Conservation (phyloP, 1,140 invertebrate species). For the Drosophila littoralis region DNA sequence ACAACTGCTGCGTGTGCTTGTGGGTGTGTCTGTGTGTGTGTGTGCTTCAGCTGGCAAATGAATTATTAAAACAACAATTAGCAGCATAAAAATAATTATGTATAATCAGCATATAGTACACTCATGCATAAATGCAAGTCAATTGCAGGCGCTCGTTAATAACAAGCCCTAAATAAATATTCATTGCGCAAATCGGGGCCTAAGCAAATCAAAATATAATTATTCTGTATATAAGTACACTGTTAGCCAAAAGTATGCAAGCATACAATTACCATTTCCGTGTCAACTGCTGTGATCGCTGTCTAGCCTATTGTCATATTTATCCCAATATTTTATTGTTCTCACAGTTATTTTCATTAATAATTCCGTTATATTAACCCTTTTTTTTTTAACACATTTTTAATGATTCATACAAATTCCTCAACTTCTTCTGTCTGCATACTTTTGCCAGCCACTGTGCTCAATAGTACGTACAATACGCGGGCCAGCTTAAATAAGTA, state of each 20-base stretch:
- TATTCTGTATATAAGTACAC: not conserved
- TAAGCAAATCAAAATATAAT: not conserved
- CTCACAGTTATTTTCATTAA: no score
- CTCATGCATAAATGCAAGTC: conserved; percentile 29
- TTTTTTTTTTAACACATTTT: no score
- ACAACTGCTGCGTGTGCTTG: conserved; percentile 9
- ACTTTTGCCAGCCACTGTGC: not conserved
- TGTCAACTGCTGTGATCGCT: no score
- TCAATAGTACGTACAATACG: not conserved
- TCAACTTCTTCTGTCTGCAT: not conserved
- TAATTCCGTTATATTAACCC: no score
- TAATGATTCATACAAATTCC: not conserved
- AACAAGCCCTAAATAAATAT: conserved; percentile 22
- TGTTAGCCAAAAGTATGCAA: not conserved
- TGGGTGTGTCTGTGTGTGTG: conserved; percentile 2
- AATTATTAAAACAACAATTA: conserved; percentile 73
- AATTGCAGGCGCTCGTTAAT: conserved; percentile 8
- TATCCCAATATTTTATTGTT: no score
- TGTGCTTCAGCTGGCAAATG: conserved; percentile 17
- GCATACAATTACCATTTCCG: no score
- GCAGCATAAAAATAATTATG: conserved; percentile 54
- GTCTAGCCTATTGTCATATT: no score
- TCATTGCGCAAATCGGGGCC: not conserved
- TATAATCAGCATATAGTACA: conserved; percentile 29
- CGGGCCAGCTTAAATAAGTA: not conserved